Percentiles rank a stretch among this genome's conserved stretches.
These are phyloP conservation scores for Pseudococcus viburni DNA, from an alignment of 2,888 invertebrate genomes.

Conservation along the genomic window DNA sequence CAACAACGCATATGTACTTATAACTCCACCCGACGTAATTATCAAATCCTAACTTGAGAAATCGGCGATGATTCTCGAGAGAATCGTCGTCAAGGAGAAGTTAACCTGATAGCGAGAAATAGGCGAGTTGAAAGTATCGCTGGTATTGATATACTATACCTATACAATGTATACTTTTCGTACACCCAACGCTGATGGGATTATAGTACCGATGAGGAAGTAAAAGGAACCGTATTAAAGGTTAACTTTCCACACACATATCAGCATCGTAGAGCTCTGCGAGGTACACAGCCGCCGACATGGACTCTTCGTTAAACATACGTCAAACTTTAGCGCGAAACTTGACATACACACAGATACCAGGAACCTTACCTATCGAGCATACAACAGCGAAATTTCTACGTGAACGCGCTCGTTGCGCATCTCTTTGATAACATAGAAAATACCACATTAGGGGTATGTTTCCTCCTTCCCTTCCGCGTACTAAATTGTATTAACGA, in stretches of 20 bases:
- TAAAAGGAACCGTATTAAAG: not conserved
- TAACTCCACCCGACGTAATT: not conserved
- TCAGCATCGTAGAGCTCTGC: not conserved
- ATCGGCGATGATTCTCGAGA: not conserved
- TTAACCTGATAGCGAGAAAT: not conserved
- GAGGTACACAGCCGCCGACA: not conserved
- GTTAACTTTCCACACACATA: not conserved
- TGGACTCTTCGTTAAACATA: slow-evolving; percentile 29
- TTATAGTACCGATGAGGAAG: not conserved
- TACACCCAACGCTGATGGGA: not conserved
- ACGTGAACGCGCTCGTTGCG: not conserved
- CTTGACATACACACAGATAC: not conserved
- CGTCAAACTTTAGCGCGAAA: not conserved
- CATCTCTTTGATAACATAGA: slow-evolving; percentile 16
- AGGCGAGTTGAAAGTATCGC: not conserved
- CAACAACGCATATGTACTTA: not conserved
- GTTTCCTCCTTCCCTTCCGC: not conserved
- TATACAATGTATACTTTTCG: not conserved
- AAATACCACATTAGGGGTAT: not conserved
- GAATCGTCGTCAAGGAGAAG: not conserved
- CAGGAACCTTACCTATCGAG: not conserved
- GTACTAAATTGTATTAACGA: slow-evolving; percentile 26
- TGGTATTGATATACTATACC: not conserved
- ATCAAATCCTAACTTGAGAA: not conserved
- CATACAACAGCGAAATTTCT: slow-evolving; percentile 8